Evolutionary conservation across 2,888 invertebrate species (phyloP), one percentile per base, ranked within the genome.

Genomic region (Pheosia tremula): DNA sequence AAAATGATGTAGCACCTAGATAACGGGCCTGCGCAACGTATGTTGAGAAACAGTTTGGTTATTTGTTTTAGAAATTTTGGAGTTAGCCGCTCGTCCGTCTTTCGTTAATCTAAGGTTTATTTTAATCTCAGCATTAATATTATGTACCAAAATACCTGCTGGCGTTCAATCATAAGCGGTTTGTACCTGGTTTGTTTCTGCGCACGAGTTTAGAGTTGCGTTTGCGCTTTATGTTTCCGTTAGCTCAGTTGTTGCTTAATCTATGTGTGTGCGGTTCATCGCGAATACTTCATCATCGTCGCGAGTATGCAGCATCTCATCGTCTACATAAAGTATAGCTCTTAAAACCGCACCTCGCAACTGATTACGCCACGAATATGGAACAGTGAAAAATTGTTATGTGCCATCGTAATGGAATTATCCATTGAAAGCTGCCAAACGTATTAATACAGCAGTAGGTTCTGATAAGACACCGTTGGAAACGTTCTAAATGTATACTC

Each of bases 161-260:
- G 81, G 85, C 86, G 84, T 89, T 93, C 90, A 91, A 93, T 93
- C 93, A 93, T 93, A 92, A 88, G 82, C 80, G 80, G 81, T 80
- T 81, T 82, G 86, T 87, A 90, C 91, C 93, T 93, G 93, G 91
- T 93, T 92, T 91, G 91, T 91, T 92, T 93, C 93, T 88, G 84
- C 80, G 83, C 82, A 79, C 80, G 80, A 80, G 83, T 84, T 85
- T 84, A 79, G 75, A 76, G 79, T 78, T 80, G 74, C 73, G 79
- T 76, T 85, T 84, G 85, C 78, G 80, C 72, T 83, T 75, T 77
- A 74, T 77, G 82, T 76, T 86, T 84, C 83, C 83, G 84, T 75
- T 79, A 69, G 74, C 67, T 75, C 75, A 68, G 75, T 84, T 83
- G 83, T 85, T 83, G 81, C 78, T 69, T 84, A 86, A 85, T 83